Evolutionary conservation across 37 sponge, comb jelly and placozoan species (phyloP), one percentile per base, ranked within the genome.

Genomic region (Hormiphora californensis): DNA sequence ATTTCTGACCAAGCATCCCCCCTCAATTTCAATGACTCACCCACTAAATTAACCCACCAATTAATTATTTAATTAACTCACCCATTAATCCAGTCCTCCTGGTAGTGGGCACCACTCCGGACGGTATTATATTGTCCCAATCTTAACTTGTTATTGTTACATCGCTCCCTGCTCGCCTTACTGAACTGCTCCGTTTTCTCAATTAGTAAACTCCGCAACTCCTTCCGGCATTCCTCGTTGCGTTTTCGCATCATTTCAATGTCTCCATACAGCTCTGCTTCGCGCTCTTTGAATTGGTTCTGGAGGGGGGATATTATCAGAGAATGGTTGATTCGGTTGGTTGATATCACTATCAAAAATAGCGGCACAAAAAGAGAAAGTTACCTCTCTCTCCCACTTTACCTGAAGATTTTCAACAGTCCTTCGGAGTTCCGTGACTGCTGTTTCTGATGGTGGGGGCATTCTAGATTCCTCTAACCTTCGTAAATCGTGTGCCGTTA

Each of bases 341-440:
- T n/a, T n/a, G n/a, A n/a, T n/a, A n/a, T n/a, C n/a, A n/a, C n/a
- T n/a, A n/a, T n/a, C n/a, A n/a, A n/a, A n/a, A n/a, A n/a, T n/a
- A n/a, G n/a, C n/a, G n/a, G n/a, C n/a, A n/a, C n/a, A n/a, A n/a
- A n/a, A n/a, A n/a, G n/a, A n/a, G n/a, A n/a, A n/a, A n/a, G n/a
- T n/a, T n/a, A n/a, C n/a, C n/a, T n/a, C n/a, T n/a, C n/a, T n/a
- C n/a, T n/a, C n/a, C n/a, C n/a, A n/a, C n/a, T n/a, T n/a, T n/a
- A 73, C 81, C 81, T 73, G 81, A 7, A 73, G 35, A 46, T 73
- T 73, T n/a, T 73, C 81, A n/a, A 73, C 25, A n/a, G 81, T 73
- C 25, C 81, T 27, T 9, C 81, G 43, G 44, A 73, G 81, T 21
- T 73, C 81, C 81, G 43, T 27, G 9, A 35, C 68, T 1, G 81